Percentiles rank a stretch among this genome's conserved stretches.
phyloP scores from a whole-genome alignment of 2,113 vertebrate species.

The Neotoma lepida region DNA sequence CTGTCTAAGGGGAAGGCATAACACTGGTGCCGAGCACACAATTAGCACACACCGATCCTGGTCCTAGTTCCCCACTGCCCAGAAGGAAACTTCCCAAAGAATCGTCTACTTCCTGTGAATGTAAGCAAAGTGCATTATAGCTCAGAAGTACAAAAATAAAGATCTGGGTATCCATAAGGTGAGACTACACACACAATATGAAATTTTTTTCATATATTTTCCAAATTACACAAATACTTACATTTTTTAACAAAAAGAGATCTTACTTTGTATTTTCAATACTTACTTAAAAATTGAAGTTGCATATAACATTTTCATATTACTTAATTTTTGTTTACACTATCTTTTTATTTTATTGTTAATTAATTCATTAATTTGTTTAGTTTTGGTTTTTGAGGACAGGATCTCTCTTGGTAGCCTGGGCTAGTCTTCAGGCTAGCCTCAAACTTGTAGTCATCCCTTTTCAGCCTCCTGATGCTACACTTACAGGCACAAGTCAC shows the following conservation, averaged over 20 bases:
- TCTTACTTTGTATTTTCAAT: not conserved
- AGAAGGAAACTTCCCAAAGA: not conserved
- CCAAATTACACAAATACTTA: not conserved
- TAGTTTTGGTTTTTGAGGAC: not conserved
- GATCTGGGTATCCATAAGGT: not conserved
- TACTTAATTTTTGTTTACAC: not conserved
- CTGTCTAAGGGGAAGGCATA: not conserved
- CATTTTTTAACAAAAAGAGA: constrained; percentile 5
- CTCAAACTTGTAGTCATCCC: not conserved
- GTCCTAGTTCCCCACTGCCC: not conserved
- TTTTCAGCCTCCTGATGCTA: not conserved
- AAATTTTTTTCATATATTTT: constrained; percentile 7
- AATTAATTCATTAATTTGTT: not conserved
- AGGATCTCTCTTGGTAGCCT: not conserved
- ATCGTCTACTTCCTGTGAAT: not conserved
- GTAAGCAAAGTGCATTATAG: not conserved
- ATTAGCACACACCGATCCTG: not conserved
- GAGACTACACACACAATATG: not conserved
- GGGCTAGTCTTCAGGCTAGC: not conserved
- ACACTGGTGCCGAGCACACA: not conserved
- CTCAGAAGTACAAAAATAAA: not conserved
- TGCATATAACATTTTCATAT: not conserved
- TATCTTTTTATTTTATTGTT: not conserved
- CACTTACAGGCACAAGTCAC: not conserved
- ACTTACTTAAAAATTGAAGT: not conserved